These are phyloP conservation scores for Periophthalmus magnuspinnatus DNA, from an alignment of 2,797 vertebrate species.

Conservation along the genomic window DNA sequence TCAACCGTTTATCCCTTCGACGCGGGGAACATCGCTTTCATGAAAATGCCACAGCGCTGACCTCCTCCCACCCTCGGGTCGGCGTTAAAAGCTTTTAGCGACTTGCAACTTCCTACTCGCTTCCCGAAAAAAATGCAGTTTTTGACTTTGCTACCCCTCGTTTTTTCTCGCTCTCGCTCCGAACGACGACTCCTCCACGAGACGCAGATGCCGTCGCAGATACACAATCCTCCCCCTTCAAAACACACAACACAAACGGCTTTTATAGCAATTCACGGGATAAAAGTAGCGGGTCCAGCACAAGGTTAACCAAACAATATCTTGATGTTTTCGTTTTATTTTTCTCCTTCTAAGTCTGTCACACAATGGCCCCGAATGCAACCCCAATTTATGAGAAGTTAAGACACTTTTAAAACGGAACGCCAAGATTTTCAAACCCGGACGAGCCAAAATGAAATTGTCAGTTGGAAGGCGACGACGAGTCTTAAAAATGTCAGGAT, in stretches of 20 bases:
- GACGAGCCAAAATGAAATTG: neutral
- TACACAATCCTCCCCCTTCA: constrained; percentile 26
- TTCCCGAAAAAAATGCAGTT: constrained; percentile 40
- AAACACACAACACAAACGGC: constrained; percentile 52
- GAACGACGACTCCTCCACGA: constrained; percentile 24
- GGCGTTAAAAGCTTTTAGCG: constrained; percentile 49
- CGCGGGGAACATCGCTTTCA: constrained; percentile 38
- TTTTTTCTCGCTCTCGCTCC: constrained; percentile 25
- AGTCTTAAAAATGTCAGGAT: neutral
- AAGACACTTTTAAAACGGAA: neutral
- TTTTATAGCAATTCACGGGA: constrained; percentile 51
- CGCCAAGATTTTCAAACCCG: neutral
- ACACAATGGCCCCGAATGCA: constrained; percentile 43
- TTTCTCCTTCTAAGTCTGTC: constrained; percentile 21
- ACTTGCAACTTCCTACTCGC: constrained; percentile 28
- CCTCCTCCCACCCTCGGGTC: constrained; percentile 30
- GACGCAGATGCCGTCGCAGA: constrained; percentile 18
- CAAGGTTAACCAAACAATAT: constrained; percentile 48
- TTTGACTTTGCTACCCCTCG: constrained; percentile 15
- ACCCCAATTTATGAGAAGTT: neutral
- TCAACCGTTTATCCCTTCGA: constrained; percentile 22
- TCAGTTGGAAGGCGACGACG: neutral
- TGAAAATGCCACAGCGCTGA: constrained; percentile 41
- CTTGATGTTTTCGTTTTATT: constrained; percentile 9
- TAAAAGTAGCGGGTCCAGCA: constrained; percentile 37